Evolutionary conservation across 2,113 vertebrate genomes (phyloP), one percentile per base, ranked within the genome.

Genomic region (Platysteira castanea): DNA sequence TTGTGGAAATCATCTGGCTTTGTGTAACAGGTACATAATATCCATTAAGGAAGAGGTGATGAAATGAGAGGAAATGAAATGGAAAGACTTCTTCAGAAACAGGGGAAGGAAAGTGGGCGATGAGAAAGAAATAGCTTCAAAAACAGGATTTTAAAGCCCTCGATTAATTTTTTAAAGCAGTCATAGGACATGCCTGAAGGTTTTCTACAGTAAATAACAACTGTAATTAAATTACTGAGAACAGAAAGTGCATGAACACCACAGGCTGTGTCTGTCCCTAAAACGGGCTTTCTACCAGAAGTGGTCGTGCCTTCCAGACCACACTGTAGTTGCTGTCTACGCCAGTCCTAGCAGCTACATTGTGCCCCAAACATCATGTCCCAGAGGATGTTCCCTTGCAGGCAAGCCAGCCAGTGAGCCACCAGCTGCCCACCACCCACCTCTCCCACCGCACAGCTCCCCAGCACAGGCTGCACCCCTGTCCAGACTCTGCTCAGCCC

Each of bases 151-250:
- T 82, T 41, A 69, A 94, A 95, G 9, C 30, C 24, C 28, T 46
- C 3, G 5, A 18, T 68, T 84, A 50, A 56, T 77, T 96, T 87
- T 70, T 87, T 70, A 83, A 53, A 79, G 46, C n/a, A 86, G 65
- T 54, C 64, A 47, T 41, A 71, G 74, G 44, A 79, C 30, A 41
- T 24, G 65, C 30, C 73, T 92, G 70, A 56, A 87, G 64, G 39
- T 63, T 78, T 96, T 69, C 63, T 63, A 41, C 60, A 73, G 37
- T 82, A 92, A 94, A 59, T 61, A 82, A 74, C 71, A 81, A 52
- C 16, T 11, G 11, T 50, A 53, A 82, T 79, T 93, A 64, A 41
- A 14, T 81, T 78, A 78, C 49, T 8, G 41, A 80, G 41, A 50
- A 53, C 54, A 77, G 60, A 88, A 82, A 59, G 42, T 49, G 44